phyloP scores from a whole-genome alignment of 2,797 vertebrate genomes.

The Ctenochaetus hawaiiensis region DNA sequence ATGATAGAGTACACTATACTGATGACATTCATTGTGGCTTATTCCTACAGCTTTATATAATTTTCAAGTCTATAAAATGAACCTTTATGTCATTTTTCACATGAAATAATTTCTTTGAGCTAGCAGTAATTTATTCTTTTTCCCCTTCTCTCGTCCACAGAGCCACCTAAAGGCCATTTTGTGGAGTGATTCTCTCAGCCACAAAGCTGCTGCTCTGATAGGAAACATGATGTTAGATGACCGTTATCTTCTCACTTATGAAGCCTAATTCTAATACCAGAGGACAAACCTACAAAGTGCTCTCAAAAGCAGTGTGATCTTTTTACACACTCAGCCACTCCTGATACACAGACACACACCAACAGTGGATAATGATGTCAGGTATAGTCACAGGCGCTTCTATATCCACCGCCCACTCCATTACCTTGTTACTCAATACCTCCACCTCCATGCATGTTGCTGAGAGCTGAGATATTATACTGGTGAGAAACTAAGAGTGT shows the following conservation, averaged over 20 bases:
- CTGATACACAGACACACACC: conserved; percentile 5
- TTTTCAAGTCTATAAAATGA: conserved; percentile 7
- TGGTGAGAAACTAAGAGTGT: conserved; percentile 65
- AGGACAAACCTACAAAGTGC: conserved; percentile 8
- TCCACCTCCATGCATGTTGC: conserved; percentile 28
- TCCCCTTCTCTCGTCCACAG: neutral
- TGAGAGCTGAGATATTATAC: conserved; percentile 63
- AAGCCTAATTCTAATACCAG: neutral
- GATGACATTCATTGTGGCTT: conserved; percentile 6
- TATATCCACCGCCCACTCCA: conserved; percentile 29
- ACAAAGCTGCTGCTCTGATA: conserved; percentile 15
- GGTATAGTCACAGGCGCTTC: conserved; percentile 30
- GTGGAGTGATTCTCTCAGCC: neutral
- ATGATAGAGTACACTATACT: neutral
- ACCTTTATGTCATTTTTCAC: neutral
- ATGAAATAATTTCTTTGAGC: conserved; percentile 9
- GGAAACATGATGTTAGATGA: conserved; percentile 17
- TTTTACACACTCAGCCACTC: neutral
- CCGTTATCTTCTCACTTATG: neutral
- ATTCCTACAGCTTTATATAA: neutral
- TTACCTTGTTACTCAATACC: conserved; percentile 64
- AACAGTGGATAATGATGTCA: conserved; percentile 44
- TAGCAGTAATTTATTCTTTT: neutral
- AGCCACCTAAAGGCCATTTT: conserved; percentile 5
- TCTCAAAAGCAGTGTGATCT: conserved; percentile 2